Conservation (phyloP, 2,888 invertebrate species). For the Agonum fuliginosum region DNA sequence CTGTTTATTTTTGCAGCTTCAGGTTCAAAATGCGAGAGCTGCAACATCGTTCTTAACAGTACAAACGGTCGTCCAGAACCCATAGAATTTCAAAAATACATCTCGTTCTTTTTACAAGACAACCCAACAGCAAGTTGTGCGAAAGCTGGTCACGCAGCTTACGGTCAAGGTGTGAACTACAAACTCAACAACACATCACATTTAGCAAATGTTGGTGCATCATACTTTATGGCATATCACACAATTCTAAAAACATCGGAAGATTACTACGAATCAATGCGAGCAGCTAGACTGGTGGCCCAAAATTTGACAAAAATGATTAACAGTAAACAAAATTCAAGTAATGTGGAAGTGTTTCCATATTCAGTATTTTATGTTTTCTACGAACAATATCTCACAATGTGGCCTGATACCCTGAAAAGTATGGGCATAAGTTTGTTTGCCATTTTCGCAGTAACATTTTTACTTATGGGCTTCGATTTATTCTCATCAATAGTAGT, state of each 20-base stretch:
- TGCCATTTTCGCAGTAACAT: constrained; percentile 96
- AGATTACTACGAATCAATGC: constrained; percentile 93
- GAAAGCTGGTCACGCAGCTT: constrained; percentile 91
- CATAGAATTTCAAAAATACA: constrained; percentile 81
- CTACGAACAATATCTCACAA: constrained; percentile 98
- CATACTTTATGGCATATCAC: constrained; percentile 97
- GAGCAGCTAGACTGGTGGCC: constrained; percentile 87
- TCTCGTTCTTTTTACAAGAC: constrained; percentile 89
- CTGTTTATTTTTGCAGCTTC: constrained; percentile 66
- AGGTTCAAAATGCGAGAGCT: constrained; percentile 71
- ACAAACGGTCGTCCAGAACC: constrained; percentile 78
- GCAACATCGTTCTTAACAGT: constrained; percentile 74
- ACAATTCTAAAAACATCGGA: constrained; percentile 90
- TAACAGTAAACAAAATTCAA: constrained; percentile 75
- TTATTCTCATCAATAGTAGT: constrained; percentile 92
- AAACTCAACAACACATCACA: constrained; percentile 69
- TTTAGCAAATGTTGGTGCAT: constrained; percentile 79
- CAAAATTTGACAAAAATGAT: constrained; percentile 88
- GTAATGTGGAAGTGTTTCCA: constrained; percentile 84
- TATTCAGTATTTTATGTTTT: constrained; percentile 98
- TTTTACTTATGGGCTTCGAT: constrained; percentile 94
- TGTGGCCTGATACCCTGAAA: constrained; percentile 92
- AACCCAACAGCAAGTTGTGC: constrained; percentile 85
- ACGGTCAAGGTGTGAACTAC: constrained; percentile 83
- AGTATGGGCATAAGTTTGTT: constrained; percentile 91